A percentile compares a stretch with the other conserved stretches of the same genome.
These are phyloP conservation scores for Lycodopsis pacificus DNA, from an alignment of 2,797 vertebrate species.

Conservation along the genomic window DNA sequence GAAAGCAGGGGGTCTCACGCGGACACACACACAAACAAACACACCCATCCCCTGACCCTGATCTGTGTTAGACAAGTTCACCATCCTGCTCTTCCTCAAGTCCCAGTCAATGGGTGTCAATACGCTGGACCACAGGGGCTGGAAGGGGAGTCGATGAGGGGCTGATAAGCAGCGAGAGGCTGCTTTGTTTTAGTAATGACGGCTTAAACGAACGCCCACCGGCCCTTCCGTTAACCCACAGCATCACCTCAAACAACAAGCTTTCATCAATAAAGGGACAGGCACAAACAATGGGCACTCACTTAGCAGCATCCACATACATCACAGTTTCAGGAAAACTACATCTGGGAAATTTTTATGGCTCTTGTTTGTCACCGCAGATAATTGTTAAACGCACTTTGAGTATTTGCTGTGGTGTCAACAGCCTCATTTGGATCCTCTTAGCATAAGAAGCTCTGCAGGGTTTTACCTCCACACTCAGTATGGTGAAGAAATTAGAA, in stretches of 20 bases:
- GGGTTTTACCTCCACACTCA: slow-evolving; percentile 21
- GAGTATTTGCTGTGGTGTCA: slow-evolving; percentile 10
- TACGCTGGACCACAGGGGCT: slow-evolving; percentile 76
- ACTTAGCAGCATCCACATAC: not conserved
- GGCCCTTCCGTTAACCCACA: slow-evolving; percentile 59
- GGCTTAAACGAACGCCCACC: slow-evolving; percentile 76
- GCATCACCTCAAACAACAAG: slow-evolving; percentile 74
- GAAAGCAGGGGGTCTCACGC: slow-evolving; percentile 46
- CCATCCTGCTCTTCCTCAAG: slow-evolving; percentile 78
- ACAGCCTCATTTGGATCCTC: slow-evolving; percentile 22
- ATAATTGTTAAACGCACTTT: not conserved
- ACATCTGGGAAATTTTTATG: not conserved
- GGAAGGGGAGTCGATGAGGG: slow-evolving; percentile 80
- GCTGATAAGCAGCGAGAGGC: slow-evolving; percentile 80
- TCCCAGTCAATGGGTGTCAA: slow-evolving; percentile 84
- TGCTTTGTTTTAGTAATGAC: slow-evolving; percentile 88
- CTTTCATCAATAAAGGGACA: slow-evolving; percentile 67
- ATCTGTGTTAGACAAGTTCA: slow-evolving; percentile 82
- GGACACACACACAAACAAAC: slow-evolving; percentile 28
- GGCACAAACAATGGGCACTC: slow-evolving; percentile 47
- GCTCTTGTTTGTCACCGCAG: not conserved
- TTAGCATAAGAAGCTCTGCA: slow-evolving; percentile 17
- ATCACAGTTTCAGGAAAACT: slow-evolving; percentile 12
- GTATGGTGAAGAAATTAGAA: slow-evolving; percentile 45
- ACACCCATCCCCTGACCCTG: slow-evolving; percentile 73